phyloP scores from a whole-genome alignment of 2,113 vertebrate species.

The Diadophis punctatus region DNA sequence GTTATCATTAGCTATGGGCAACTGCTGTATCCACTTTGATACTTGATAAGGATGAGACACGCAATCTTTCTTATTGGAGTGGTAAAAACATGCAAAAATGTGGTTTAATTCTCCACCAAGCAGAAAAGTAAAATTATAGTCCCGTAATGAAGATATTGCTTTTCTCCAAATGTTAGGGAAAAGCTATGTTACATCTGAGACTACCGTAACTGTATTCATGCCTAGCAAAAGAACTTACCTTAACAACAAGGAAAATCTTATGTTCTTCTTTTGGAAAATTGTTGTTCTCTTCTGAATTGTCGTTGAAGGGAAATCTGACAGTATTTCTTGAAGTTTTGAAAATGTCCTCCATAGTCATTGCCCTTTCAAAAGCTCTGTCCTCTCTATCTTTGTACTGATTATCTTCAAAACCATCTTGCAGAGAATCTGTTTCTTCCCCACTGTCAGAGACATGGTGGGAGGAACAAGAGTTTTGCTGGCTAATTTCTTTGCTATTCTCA shows the following conservation, averaged over 20 bases:
- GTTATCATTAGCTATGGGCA: neutral
- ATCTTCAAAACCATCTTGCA: conserved; percentile 31
- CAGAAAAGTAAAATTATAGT: neutral
- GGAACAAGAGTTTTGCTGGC: conserved; percentile 36
- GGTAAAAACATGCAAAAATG: neutral
- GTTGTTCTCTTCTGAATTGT: conserved; percentile 22
- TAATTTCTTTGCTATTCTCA: conserved; percentile 28
- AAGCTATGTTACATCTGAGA: neutral
- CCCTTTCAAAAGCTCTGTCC: neutral
- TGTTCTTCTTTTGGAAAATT: neutral
- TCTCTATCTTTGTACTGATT: conserved; percentile 22
- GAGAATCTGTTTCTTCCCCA: conserved; percentile 29
- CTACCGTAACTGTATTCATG: neutral
- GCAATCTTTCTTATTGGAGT: neutral
- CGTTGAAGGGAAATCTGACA: conserved; percentile 22
- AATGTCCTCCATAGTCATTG: conserved; percentile 27
- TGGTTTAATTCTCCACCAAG: neutral
- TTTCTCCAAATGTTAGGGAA: neutral
- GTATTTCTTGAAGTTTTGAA: neutral
- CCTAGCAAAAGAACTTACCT: conserved; percentile 64
- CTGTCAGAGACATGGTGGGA: conserved; percentile 1
- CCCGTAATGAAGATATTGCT: neutral
- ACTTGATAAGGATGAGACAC: neutral
- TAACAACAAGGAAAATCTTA: conserved; percentile 65
- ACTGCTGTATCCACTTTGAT: neutral